Evolutionary conservation across 2,797 vertebrate species (phyloP), one percentile per base, ranked within the genome.

Genomic region (Lophotriccus pileatus): DNA sequence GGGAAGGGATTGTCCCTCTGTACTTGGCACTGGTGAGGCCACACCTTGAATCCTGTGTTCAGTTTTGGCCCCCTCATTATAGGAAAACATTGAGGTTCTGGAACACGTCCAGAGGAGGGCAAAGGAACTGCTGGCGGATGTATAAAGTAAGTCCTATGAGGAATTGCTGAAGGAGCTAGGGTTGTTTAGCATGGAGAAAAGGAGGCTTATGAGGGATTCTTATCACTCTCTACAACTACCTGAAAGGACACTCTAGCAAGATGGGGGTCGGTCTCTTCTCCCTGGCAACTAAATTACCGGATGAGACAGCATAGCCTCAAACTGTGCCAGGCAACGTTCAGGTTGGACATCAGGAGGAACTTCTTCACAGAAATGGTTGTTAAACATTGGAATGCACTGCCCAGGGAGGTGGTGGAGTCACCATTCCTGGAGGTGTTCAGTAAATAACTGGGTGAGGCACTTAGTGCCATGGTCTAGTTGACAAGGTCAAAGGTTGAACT

Each of bases 221-320:
- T 13, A 39, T 19, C 5, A 25, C 4, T 27, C 6, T 56, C 14
- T 64, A 39, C 21, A 52, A 3, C 24, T 52, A 30, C 7, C 5
- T 64, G 17, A 36, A 27, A 77, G 30, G 43, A 50, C 9, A 17
- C 1, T 58, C 20, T 50, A 58, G 43, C 10, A 24, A 25, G 20
- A 3, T 43, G 16, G 28, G 9, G 16, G 13, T 52, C 0, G 0
- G 28, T 34, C 50, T 41, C 50, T 27, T 58, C 21, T 64, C 24
- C 37, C 18, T 34, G n/a, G 22, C 21, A 52, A 6, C 24, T 25
- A 70, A 64, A 6, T 22, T 44, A 16, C 15, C 52, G 10, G 7
- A 70, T 7, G 12, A 72, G 25, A 66, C 25, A 25, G 32, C 17
- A 50, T 5, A 58, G 25, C 24, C 24, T 25, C 21, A 72, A 0